Conservation (phyloP, 2,888 invertebrate genomes). For the Chironomus tentans region DNA sequence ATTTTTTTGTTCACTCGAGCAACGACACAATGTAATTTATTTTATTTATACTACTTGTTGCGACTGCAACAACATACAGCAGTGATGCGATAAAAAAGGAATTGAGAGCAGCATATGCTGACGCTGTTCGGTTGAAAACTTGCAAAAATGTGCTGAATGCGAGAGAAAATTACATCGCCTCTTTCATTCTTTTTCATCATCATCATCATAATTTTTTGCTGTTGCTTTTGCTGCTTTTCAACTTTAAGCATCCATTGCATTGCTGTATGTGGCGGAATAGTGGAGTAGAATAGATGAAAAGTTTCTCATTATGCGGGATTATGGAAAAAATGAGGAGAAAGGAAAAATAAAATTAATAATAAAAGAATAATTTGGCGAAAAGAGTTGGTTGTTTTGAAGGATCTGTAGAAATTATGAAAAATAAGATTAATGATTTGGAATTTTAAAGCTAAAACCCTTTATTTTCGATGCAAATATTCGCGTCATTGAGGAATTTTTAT, state of each 20-base stretch:
- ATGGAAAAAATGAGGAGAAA: not conserved
- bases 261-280: not conserved
- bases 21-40: not conserved
- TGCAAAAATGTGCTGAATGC: too few species aligned
- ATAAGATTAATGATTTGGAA: too few species aligned
- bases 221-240: not conserved
- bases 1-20: too few species aligned
- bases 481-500: too few species aligned
- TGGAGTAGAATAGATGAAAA: not conserved
- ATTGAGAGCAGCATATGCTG: not conserved
- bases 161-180: too few species aligned
- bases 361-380: too few species aligned
- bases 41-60: not conserved
- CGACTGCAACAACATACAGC: not conserved
- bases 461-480: too few species aligned
- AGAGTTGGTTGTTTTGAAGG: too few species aligned
- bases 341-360: not conserved
- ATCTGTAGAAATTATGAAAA: too few species aligned
- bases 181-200: too few species aligned
- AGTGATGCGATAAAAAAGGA: not conserved
- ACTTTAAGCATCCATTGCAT: not conserved
- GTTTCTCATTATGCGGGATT: constrained; percentile 3
- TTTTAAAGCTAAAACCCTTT: too few species aligned
- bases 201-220: not conserved
- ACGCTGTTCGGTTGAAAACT: not conserved